Percentiles rank a stretch among this genome's conserved stretches.
These are phyloP conservation scores for Zaprionus bogoriensis DNA, from an alignment of 2,888 invertebrate genomes.

Conservation along the genomic window DNA sequence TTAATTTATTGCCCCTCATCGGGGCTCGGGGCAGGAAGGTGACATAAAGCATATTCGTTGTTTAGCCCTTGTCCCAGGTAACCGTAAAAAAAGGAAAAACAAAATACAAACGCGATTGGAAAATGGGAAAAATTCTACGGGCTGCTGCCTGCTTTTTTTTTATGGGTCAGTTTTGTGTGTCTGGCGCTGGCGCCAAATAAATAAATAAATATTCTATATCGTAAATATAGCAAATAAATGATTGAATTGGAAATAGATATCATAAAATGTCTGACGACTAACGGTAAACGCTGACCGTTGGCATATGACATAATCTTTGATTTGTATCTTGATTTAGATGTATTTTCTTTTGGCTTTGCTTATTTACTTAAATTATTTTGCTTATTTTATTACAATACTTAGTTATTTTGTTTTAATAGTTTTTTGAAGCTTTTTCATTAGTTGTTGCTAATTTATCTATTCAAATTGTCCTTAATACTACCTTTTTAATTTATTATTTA, in stretches of 20 bases:
- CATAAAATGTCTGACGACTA: conserved; percentile 1
- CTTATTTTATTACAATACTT: too few species aligned
- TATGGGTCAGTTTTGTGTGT: not conserved
- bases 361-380: too few species aligned
- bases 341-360: too few species aligned
- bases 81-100: not conserved
- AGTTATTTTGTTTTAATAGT: too few species aligned
- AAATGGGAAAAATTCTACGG: conserved; percentile 19
- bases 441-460: too few species aligned
- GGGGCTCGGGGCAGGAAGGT: conserved; percentile 10
- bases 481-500: too few species aligned
- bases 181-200: conserved; percentile 12
- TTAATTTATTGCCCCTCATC: conserved; percentile 65
- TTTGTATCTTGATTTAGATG: not conserved
- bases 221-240: not conserved
- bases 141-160: conserved; percentile 1
- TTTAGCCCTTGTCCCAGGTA: conserved; percentile 52
- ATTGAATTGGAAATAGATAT: not conserved
- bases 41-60: conserved; percentile 25
- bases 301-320: not conserved
- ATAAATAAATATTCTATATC: not conserved
- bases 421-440: too few species aligned
- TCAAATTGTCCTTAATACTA: too few species aligned
- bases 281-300: conserved; percentile 12
- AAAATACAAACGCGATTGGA: conserved; percentile 2